Percentiles rank a stretch among this genome's conserved stretches.
Evolutionary conservation across 2,113 vertebrate genomes (phyloP).

Genomic region (pig (Sus scrofa)): T2T-Sscrofa CM000820.6:58886001-58886500

Average conservation of each 20-base stretch:
- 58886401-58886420: neutral
- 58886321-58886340: neutral
- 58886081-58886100: neutral
- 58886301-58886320: neutral
- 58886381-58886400: neutral
- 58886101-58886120: neutral
- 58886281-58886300: neutral
- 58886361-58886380: neutral
- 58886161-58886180: neutral
- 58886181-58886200: neutral
- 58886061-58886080: neutral
- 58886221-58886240: neutral
- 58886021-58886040: neutral
- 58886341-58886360: neutral
- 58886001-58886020: neutral
- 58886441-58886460: too few species aligned
- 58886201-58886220: neutral
- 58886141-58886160: neutral
- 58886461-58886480: neutral
- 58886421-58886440: neutral
- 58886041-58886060: neutral
- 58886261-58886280: neutral
- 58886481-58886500: too few species aligned
- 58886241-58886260: neutral
- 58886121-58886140: neutral